These are phyloP conservation scores for Tokudaia tokunoshimensis DNA, from an alignment of 2,797 vertebrate genomes.

Conservation along the genomic window DNA sequence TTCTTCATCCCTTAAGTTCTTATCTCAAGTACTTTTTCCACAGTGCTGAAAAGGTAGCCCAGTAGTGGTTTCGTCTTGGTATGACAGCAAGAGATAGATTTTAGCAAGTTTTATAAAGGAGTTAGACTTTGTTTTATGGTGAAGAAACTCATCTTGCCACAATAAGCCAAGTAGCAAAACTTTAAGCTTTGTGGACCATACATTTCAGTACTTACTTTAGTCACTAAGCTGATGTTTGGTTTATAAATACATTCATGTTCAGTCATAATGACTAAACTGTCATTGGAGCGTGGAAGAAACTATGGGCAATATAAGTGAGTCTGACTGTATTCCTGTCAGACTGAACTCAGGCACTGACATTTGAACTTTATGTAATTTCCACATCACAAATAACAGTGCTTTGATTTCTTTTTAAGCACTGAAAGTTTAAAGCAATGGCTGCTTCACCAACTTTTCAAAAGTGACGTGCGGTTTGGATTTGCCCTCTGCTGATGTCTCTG, in stretches of 20 bases:
- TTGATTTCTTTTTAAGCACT: neutral
- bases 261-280: neutral
- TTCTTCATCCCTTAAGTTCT: neutral
- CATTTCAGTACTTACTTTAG: neutral
- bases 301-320: neutral
- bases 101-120: neutral
- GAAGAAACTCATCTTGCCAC: neutral
- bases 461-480: neutral
- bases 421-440: neutral
- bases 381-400: neutral
- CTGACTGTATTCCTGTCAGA: neutral
- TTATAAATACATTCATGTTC: neutral
- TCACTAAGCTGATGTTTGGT: neutral
- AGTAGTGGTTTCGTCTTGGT: neutral
- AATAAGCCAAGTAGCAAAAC: neutral
- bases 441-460: neutral
- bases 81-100: neutral
- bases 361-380: conserved; percentile 16
- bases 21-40: neutral
- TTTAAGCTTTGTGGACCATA: neutral
- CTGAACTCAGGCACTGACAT: neutral
- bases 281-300: neutral
- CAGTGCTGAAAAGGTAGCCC: neutral
- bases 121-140: neutral
- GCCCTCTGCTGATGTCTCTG: neutral